Evolutionary conservation across 2,113 vertebrate genomes (phyloP).

Genomic region (Otolemur garnettii): DNA sequence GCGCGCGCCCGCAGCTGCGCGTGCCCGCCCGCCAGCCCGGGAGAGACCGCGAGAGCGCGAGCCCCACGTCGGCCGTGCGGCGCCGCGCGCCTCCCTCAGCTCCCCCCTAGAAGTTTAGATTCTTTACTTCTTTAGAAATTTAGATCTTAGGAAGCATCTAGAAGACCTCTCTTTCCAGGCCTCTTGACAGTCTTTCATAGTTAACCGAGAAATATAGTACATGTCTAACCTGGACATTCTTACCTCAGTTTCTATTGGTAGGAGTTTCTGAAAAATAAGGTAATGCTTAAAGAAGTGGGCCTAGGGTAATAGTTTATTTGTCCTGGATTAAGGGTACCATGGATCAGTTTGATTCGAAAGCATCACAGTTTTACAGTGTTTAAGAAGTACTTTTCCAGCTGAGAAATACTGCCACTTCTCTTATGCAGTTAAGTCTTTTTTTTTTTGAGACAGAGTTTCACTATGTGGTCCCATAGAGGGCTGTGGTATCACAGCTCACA

Average conservation of each 20-base stretch:
- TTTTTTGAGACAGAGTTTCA: too few species aligned
- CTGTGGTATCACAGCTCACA: too few species aligned
- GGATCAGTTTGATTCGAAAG: constrained; percentile 21
- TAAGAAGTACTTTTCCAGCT: constrained; percentile 1
- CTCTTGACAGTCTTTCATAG: not conserved
- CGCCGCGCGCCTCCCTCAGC: constrained; percentile 20
- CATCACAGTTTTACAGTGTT: not conserved
- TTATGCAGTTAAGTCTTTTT: constrained; percentile 6
- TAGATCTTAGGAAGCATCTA: not conserved
- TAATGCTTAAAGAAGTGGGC: not conserved
- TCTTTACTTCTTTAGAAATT: constrained; percentile 29
- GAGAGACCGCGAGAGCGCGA: constrained; percentile 79
- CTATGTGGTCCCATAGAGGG: too few species aligned
- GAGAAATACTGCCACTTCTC: constrained; percentile 30
- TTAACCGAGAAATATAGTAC: not conserved
- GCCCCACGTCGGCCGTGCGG: constrained; percentile 71
- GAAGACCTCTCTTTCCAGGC: not conserved
- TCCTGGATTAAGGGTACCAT: not conserved
- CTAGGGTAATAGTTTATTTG: not conserved
- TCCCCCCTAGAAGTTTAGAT: not conserved
- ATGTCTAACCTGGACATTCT: not conserved
- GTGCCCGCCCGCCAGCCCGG: constrained; percentile 69
- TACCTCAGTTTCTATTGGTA: not conserved
- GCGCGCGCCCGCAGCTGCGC: constrained; percentile 68
- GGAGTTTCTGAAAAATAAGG: not conserved